These are phyloP conservation scores for Chalcosyrphus nemorum DNA, from an alignment of 2,888 invertebrate genomes.

Conservation along the genomic window DNA sequence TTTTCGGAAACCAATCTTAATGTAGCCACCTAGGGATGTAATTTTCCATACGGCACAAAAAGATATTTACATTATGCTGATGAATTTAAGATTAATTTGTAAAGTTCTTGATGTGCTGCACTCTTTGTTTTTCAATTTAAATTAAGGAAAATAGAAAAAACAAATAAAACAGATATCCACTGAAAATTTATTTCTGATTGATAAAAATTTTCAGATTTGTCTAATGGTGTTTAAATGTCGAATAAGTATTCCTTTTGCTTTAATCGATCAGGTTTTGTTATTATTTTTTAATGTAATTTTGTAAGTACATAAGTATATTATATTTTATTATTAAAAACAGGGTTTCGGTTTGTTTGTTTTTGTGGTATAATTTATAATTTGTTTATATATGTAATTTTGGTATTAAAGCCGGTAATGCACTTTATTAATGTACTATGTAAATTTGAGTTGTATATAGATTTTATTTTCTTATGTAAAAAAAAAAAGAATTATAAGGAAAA, in stretches of 20 bases:
- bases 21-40: too few relatives aligned
- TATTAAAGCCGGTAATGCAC: conserved; percentile 81
- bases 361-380: conserved; percentile 15
- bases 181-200: too few relatives aligned
- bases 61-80: too few relatives aligned
- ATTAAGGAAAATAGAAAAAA: too few relatives aligned
- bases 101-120: too few relatives aligned
- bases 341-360: not conserved
- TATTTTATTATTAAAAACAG: conserved; percentile 17
- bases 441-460: conserved; percentile 65
- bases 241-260: conserved; percentile 1
- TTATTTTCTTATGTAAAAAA: not conserved
- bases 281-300: conserved; percentile 5
- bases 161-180: too few relatives aligned
- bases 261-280: conserved; percentile 12
- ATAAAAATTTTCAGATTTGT: not conserved
- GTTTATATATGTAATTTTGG: conserved; percentile 25
- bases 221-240: conserved; percentile 15
- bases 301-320: too few relatives aligned
- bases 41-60: too few relatives aligned
- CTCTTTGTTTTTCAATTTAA: too few relatives aligned
- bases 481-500: conserved; percentile 32
- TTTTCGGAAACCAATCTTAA: too few relatives aligned
- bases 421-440: conserved; percentile 79
- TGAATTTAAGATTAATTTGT: too few relatives aligned